Base-by-base conservation (phyloP, 2,888 invertebrate genomes). In the Elysia crispata region DNA sequence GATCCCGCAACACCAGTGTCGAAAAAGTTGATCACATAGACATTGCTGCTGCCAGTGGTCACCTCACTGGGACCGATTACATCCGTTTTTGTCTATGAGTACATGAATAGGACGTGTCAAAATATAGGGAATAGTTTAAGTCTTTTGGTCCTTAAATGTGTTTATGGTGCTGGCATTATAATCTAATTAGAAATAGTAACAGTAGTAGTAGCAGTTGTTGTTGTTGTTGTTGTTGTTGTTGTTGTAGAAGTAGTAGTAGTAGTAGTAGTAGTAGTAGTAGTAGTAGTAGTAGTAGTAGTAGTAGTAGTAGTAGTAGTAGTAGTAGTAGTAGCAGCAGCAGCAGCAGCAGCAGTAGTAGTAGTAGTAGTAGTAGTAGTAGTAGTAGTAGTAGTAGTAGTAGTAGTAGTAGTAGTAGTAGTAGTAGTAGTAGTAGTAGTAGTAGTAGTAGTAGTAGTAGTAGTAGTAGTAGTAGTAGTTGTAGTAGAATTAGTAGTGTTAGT, bases 11-110 rank as follows among this genome's bases (percentile, higher is more conserved):
- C 83, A 49, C 85, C 77, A 70, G 83, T 83, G 23, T 86, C 85
- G 80, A 85, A 90, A 82, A 87, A 86, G 64, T 84, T 86, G 20
- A 84, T 81, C 1, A 89, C 86, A 41, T 84, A 62, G 0, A 86
- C 33, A 20, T 78, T 80, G 64, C 81, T 83, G 0, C 77, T 57
- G 6, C 85, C 86, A 23, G 82, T 84, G 23, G 83, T 84, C 3
- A 73, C 79, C 57, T 86, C 86, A 25, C 81, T 77, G 15, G 89
- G 89, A 0, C 89, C 89, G 64, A 83, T 79, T 23, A 86, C 78
- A 79, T 86, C 84, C 6, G 83, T 74, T 74, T 88, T 54, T 0
- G 82, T 80, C 89, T 88, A 77, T 3, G 82, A 81, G 6, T 20
- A 64, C 25, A 62, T 41, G 67, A 75, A 66, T 13, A 60, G 6